A percentile compares a stretch with the other conserved stretches of the same genome.
phyloP scores from a whole-genome alignment of 2,888 invertebrate species.

The Periphyllus acericola region DNA sequence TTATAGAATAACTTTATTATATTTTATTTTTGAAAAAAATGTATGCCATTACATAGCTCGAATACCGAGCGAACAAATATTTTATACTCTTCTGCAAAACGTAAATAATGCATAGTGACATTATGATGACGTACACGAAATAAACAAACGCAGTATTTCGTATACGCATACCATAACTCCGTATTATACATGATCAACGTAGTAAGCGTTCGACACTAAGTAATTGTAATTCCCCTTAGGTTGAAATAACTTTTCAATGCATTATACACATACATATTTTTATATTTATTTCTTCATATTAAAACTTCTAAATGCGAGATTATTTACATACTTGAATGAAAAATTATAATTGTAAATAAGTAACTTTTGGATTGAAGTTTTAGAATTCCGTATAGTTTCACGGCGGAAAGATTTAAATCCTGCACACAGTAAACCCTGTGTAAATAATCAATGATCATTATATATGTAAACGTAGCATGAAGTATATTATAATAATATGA shows the following conservation, averaged over 20 bases:
- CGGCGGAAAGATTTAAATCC: not conserved
- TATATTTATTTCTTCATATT: not conserved
- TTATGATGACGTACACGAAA: not conserved
- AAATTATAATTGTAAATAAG: conserved; percentile 38
- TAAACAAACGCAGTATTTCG: not conserved
- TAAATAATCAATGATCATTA: not conserved
- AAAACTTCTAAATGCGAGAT: not conserved
- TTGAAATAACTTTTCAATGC: not conserved
- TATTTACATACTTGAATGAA: not conserved
- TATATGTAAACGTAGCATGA: not conserved
- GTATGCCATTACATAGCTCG: not conserved
- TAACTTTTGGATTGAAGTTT: not conserved
- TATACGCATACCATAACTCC: not conserved
- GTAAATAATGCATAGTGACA: not conserved
- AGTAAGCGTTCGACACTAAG: not conserved
- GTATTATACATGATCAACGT: not conserved
- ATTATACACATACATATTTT: not conserved
- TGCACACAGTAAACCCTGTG: not conserved
- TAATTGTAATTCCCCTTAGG: not conserved
- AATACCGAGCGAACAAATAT: not conserved
- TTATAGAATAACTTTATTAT: too few relatives aligned
- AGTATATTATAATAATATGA: not conserved
- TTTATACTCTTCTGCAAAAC: not conserved
- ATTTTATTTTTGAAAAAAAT: not conserved
- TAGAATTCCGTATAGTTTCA: not conserved